These are phyloP conservation scores for Elaphurus davidianus DNA, from an alignment of 2,113 vertebrate genomes.

Conservation along the genomic window DNA sequence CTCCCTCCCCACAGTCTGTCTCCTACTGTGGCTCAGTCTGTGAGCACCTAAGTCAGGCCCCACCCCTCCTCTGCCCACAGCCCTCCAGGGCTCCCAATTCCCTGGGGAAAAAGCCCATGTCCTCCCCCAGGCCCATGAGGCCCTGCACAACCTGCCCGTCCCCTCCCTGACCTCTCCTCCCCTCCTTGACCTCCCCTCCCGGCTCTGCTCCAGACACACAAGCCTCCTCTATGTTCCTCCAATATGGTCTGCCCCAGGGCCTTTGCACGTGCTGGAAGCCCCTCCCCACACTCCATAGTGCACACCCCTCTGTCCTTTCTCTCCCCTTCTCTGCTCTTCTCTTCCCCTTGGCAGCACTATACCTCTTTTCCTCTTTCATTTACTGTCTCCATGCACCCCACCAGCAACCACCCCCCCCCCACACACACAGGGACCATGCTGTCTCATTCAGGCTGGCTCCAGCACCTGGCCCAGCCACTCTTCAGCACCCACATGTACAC, in stretches of 20 bases:
- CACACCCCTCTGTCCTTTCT: not conserved
- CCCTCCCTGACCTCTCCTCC: not conserved
- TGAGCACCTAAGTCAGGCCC: not conserved
- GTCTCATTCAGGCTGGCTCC: not conserved
- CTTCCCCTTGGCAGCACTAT: not conserved
- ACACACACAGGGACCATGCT: fast-evolving
- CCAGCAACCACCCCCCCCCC: not conserved
- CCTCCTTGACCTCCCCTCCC: not conserved
- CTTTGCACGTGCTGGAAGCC: not conserved
- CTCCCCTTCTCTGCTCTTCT: not conserved
- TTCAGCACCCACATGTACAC: not conserved
- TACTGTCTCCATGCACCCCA: not conserved
- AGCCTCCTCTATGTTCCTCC: not conserved
- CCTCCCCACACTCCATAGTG: not conserved
- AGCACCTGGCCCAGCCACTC: not conserved
- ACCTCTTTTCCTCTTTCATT: not conserved
- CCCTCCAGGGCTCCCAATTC: not conserved
- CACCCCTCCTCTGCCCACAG: not conserved
- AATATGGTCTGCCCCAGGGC: not conserved
- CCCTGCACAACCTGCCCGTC: not conserved
- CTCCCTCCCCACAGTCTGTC: not conserved
- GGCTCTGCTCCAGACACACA: not conserved
- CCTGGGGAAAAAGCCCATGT: not conserved
- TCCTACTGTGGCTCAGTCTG: not conserved
- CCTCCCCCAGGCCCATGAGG: not conserved